Evolutionary conservation across 2,888 invertebrate genomes (phyloP).

Genomic region (Eurytoma adleriae): DNA sequence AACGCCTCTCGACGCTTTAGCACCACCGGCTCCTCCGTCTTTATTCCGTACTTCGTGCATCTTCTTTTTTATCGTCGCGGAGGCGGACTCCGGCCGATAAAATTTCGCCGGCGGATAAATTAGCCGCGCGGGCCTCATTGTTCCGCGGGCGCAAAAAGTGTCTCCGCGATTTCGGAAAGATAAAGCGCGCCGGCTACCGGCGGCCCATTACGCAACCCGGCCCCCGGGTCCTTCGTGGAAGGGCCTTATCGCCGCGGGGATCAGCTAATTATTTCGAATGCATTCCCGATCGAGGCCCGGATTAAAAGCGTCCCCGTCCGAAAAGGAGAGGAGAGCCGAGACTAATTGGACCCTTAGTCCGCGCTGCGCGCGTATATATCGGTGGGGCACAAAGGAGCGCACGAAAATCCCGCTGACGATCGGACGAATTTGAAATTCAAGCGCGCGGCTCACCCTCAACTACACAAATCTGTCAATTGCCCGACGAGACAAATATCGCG

Average conservation of each 20-base stretch:
- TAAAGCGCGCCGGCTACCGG: constrained; percentile 12
- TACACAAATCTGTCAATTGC: constrained; percentile 76
- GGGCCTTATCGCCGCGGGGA: constrained; percentile 58
- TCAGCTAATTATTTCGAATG: constrained; percentile 76
- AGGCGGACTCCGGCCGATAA: too few species aligned
- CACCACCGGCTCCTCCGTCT: constrained; percentile 16
- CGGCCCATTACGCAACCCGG: constrained; percentile 52
- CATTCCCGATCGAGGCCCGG: constrained; percentile 71
- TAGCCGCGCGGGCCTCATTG: too few species aligned
- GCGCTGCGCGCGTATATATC: constrained; percentile 33
- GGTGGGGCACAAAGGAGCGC: constrained; percentile 61
- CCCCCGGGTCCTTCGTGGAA: constrained; percentile 49
- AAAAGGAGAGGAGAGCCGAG: constrained; percentile 67
- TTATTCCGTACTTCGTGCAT: background rate
- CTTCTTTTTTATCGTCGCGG: background rate
- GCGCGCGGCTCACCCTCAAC: constrained; percentile 59
- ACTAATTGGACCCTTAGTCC: constrained; percentile 75
- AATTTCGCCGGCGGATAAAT: too few species aligned
- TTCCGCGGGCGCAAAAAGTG: background rate
- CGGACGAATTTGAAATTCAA: constrained; percentile 74
- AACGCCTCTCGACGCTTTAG: constrained; percentile 32
- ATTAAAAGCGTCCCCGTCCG: constrained; percentile 68
- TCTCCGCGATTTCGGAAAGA: constrained; percentile 53
- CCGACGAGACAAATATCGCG: constrained; percentile 72
- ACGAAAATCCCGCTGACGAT: background rate